phyloP scores from a whole-genome alignment of 2,797 vertebrate species.

The Parambassis ranga region DNA sequence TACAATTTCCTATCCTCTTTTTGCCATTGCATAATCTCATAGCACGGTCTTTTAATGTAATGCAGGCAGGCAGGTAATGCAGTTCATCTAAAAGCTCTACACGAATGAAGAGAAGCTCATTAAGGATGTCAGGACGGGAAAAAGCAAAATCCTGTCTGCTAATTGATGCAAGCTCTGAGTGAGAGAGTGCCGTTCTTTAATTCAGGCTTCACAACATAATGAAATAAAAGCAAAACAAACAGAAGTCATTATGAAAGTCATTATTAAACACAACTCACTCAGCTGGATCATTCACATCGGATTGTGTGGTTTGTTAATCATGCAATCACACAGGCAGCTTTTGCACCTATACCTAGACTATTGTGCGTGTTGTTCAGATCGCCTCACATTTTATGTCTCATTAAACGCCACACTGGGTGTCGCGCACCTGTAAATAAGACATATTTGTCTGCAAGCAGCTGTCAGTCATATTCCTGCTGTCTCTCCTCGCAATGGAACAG shows the following conservation, averaged over 20 bases:
- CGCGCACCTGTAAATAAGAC: too few species aligned
- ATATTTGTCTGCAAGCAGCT: slow-evolving; percentile 1
- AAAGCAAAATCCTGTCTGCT: slow-evolving; percentile 1
- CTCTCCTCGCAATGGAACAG: background rate
- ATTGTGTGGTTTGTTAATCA: background rate
- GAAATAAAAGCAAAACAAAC: slow-evolving; percentile 29
- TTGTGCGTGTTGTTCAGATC: too few species aligned
- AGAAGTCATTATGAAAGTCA: background rate
- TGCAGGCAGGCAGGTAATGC: background rate
- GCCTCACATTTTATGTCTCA: too few species aligned
- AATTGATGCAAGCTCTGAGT: slow-evolving; percentile 3
- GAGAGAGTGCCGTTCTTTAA: background rate
- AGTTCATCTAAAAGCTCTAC: background rate
- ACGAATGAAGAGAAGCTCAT: slow-evolving; percentile 4
- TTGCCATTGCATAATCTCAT: background rate
- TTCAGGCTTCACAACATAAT: background rate
- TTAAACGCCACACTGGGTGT: too few species aligned
- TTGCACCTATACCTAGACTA: too few species aligned
- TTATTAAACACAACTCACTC: slow-evolving; percentile 11
- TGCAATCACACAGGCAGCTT: too few species aligned
- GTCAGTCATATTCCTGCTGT: slow-evolving; percentile 10
- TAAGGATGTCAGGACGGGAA: background rate
- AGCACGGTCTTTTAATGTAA: background rate
- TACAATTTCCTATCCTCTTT: too few species aligned
- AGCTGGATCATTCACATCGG: background rate